Conservation (phyloP, 2,797 vertebrate species). For the Limnodromus scolopaceus region DNA sequence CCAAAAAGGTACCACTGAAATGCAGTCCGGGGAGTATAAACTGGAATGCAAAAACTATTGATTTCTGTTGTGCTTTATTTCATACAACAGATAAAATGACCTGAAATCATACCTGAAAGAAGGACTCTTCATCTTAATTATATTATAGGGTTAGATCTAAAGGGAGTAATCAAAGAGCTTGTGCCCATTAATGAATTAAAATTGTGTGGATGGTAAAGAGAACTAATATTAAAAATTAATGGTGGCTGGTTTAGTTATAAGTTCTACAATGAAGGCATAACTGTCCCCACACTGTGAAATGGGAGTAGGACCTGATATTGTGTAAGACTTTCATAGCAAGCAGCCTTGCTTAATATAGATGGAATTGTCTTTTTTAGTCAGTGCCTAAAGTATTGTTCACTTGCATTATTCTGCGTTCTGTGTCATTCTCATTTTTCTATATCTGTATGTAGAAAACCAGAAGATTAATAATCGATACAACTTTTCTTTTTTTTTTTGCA, state of each 20-base stretch:
- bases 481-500: not conserved
- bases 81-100: not conserved
- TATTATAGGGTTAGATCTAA: not conserved
- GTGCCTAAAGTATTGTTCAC: not conserved
- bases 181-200: not conserved
- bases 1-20: not conserved
- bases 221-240: not conserved
- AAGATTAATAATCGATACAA: not conserved
- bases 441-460: not conserved
- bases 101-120: not conserved
- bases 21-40: not conserved
- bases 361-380: not conserved
- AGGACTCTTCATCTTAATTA: not conserved
- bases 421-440: not conserved
- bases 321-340: not conserved
- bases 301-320: not conserved
- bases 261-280: not conserved
- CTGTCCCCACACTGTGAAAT: not conserved
- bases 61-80: not conserved
- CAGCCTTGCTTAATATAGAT: not conserved
- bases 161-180: not conserved
- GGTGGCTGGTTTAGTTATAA: not conserved
- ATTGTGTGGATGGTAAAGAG: not conserved
- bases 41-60: not conserved
- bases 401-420: not conserved